These are phyloP conservation scores for human DNA, from an alignment of 2,113 vertebrate genomes.

Conservation along the genomic window GRCh38 chr6:108224501-108225000, in stretches of 20 bases:
- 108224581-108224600: background rate
- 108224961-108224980: background rate
- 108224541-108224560: too few relatives aligned
- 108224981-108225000: background rate
- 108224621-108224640: background rate
- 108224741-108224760: background rate
- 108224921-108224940: background rate
- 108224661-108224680: background rate
- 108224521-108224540: too few relatives aligned
- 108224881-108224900: background rate
- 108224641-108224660: constrained; percentile 8
- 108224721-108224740: background rate
- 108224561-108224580: too few relatives aligned
- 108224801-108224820: background rate
- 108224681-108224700: background rate
- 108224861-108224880: background rate
- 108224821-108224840: constrained; percentile 10
- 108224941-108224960: background rate
- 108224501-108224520: too few relatives aligned
- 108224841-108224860: background rate
- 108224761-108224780: background rate
- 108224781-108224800: background rate
- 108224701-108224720: background rate
- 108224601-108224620: constrained; percentile 36
- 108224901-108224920: background rate